A percentile compares a stretch with the other conserved stretches of the same genome.
phyloP scores from a whole-genome alignment of 2,113 vertebrate genomes.

The Corythaixoides concolor region DNA sequence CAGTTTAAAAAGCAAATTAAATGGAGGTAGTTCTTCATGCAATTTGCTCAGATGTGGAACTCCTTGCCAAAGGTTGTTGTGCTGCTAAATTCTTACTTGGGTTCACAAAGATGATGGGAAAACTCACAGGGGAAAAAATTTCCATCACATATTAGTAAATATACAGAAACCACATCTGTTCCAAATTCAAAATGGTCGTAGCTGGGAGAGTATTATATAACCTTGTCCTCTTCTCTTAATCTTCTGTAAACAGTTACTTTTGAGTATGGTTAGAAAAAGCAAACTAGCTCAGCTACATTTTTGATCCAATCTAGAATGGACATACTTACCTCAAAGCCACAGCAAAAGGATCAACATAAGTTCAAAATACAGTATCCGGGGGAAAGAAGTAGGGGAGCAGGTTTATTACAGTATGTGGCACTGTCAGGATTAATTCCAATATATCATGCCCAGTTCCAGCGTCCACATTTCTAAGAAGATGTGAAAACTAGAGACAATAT shows the following conservation, averaged over 20 bases:
- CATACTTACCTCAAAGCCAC: background rate
- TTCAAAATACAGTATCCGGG: background rate
- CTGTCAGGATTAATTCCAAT: background rate
- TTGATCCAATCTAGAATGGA: background rate
- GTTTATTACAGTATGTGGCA: background rate
- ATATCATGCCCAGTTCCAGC: accelerated
- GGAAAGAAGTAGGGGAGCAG: background rate
- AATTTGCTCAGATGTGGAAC: background rate
- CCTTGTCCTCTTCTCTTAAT: background rate
- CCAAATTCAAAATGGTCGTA: background rate
- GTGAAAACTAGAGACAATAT: background rate
- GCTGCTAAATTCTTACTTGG: background rate
- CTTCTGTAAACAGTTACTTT: background rate
- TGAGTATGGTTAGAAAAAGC: background rate
- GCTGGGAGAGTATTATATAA: background rate
- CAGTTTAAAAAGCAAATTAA: background rate
- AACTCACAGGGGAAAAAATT: background rate
- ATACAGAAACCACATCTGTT: slow-evolving; percentile 8
- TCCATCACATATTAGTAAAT: background rate
- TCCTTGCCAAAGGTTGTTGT: background rate
- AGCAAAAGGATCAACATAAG: background rate
- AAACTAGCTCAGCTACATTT: background rate
- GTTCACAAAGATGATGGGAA: background rate
- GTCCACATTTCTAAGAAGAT: background rate
- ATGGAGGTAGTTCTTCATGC: background rate